Percentiles rank a stretch among this genome's conserved stretches.
These are phyloP conservation scores for Tychaedon coryphoeus DNA, from an alignment of 2,113 vertebrate genomes.

Conservation along the genomic window DNA sequence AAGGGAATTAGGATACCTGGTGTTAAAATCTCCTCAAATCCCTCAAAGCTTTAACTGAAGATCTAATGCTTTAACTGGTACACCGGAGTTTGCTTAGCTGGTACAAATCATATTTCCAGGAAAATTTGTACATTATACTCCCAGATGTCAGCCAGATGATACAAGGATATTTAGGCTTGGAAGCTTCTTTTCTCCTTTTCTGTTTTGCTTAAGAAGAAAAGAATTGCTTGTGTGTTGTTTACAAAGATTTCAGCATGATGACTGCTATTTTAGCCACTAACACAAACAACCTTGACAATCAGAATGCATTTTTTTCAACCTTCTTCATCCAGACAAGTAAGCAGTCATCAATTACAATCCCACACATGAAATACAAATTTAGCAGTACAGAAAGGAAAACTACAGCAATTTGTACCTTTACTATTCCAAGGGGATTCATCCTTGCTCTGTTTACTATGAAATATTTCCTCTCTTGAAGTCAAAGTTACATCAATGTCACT, in stretches of 20 bases:
- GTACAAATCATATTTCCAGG: conserved; percentile 29
- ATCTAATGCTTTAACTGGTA: conserved; percentile 1
- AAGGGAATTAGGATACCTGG: conserved; percentile 48
- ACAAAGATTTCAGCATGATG: conserved; percentile 49
- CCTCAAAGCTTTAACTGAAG: conserved; percentile 36
- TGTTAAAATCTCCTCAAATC: conserved; percentile 55
- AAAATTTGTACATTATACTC: conserved; percentile 12
- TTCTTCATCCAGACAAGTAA: conserved; percentile 66
- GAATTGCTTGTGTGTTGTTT: conserved; percentile 42
- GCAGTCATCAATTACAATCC: conserved; percentile 72
- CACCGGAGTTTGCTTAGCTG: conserved; percentile 29
- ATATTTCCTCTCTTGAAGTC: conserved; percentile 71
- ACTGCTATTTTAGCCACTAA: conserved; percentile 68
- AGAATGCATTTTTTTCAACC: conserved; percentile 62
- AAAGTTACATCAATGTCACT: conserved; percentile 75
- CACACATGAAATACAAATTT: conserved; percentile 76
- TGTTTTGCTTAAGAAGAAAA: conserved; percentile 59
- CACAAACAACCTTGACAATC: conserved; percentile 73
- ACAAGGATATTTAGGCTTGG: conserved; percentile 33
- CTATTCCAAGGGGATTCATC: conserved; percentile 73
- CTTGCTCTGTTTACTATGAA: conserved; percentile 69
- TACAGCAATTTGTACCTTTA: conserved; percentile 78
- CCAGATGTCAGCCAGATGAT: conserved; percentile 36
- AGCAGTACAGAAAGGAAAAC: conserved; percentile 73
- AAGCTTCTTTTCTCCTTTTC: conserved; percentile 37